These are phyloP conservation scores for Epinotia brunnichana DNA, from an alignment of 2,888 invertebrate species.

Conservation along the genomic window DNA sequence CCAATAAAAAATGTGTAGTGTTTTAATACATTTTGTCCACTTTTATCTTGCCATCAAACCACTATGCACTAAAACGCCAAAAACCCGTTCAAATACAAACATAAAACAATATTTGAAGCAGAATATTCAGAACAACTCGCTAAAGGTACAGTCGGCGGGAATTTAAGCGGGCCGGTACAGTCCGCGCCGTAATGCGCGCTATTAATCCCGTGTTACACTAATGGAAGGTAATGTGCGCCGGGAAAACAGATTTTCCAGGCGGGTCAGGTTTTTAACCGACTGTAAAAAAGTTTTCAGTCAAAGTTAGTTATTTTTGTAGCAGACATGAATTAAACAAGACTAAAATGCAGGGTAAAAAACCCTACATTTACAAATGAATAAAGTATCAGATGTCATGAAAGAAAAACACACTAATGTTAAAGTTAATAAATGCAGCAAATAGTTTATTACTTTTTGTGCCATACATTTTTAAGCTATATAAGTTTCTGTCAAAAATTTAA, in stretches of 20 bases:
- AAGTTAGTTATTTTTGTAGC: background rate
- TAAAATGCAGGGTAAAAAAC: too few species aligned
- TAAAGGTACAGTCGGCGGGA: slow-evolving; percentile 26
- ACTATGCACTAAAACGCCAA: slow-evolving; percentile 14
- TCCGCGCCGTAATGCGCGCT: slow-evolving; percentile 52
- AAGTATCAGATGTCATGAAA: too few species aligned
- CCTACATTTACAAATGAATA: too few species aligned
- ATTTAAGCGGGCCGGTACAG: slow-evolving; percentile 42
- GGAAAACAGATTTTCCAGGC: slow-evolving; percentile 42
- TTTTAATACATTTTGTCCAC: background rate
- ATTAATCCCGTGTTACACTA: slow-evolving; percentile 75
- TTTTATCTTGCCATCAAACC: background rate
- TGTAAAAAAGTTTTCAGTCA: slow-evolving; percentile 2
- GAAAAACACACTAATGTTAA: too few species aligned
- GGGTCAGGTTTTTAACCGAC: slow-evolving; percentile 17
- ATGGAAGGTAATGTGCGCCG: slow-evolving; percentile 72
- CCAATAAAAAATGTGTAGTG: too few species aligned
- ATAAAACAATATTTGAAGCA: background rate
- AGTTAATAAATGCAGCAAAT: too few species aligned
- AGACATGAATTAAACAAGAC: background rate
- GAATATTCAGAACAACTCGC: background rate
- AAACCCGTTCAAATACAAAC: background rate
- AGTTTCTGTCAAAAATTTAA: too few species aligned
- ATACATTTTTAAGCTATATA: background rate
- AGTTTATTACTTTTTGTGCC: background rate